A percentile compares a stretch with the other conserved stretches of the same genome.
These are phyloP conservation scores for Bemisia tabaci DNA, from an alignment of 1,140 invertebrate genomes.

Conservation along the genomic window DNA sequence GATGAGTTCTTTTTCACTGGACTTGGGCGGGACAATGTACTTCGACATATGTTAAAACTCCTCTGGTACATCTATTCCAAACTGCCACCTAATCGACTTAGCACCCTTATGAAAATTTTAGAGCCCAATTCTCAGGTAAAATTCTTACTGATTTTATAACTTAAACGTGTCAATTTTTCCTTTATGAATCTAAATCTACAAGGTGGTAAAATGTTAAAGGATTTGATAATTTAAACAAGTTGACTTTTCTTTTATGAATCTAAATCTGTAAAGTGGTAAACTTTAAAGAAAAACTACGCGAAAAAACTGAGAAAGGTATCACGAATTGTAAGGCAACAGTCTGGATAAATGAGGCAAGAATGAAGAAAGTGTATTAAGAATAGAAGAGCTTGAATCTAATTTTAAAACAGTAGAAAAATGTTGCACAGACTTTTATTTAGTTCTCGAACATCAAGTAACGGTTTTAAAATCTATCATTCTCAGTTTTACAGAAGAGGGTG, in stretches of 20 bases:
- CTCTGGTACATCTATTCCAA: slow-evolving; percentile 85
- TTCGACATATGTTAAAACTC: slow-evolving; percentile 81
- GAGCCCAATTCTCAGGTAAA: slow-evolving; percentile 53
- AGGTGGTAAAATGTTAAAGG: neutral
- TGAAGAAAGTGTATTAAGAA: too few species aligned
- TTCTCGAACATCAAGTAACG: too few species aligned
- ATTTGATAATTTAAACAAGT: neutral
- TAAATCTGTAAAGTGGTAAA: neutral
- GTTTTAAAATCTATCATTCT: too few species aligned
- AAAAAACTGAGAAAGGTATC: too few species aligned
- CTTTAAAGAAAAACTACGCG: too few species aligned
- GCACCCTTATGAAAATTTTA: slow-evolving; percentile 72
- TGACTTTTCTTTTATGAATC: slow-evolving; percentile 1
- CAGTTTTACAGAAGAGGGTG: too few species aligned
- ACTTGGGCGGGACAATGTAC: slow-evolving; percentile 76
- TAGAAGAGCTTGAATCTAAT: too few species aligned
- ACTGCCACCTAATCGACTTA: slow-evolving; percentile 60
- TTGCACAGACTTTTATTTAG: too few species aligned
- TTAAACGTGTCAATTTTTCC: neutral
- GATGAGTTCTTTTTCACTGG: slow-evolving; percentile 92
- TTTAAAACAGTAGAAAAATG: too few species aligned
- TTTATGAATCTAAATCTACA: slow-evolving; percentile 5
- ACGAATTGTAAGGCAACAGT: too few species aligned
- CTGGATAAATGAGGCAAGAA: too few species aligned
- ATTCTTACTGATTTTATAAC: neutral